Percentiles rank a stretch among this genome's conserved stretches.
These are phyloP conservation scores for western clawed frog (Xenopus tropicalis) DNA, from an alignment of 2,113 vertebrate species.

Conservation along the genomic window DNA sequence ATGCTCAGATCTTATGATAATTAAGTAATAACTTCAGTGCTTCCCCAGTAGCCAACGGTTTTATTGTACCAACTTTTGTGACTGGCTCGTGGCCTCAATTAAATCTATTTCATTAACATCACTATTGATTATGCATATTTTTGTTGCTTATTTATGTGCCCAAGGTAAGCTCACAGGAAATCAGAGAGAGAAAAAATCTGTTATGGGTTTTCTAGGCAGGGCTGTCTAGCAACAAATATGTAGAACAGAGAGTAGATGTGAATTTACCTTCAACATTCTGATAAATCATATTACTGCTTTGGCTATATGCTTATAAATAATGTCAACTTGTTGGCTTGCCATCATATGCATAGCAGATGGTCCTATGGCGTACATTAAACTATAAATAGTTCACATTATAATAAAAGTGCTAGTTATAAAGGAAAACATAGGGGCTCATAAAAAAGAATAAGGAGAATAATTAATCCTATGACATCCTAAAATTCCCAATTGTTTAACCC, in stretches of 20 bases:
- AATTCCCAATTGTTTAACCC: not conserved
- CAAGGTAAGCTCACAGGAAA: not conserved
- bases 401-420: not conserved
- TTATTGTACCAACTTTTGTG: too few relatives aligned
- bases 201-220: not conserved
- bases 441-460: not conserved
- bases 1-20: too few relatives aligned
- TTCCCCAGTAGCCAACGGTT: too few relatives aligned
- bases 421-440: too few relatives aligned
- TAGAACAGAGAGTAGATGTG: not conserved
- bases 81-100: too few relatives aligned
- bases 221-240: not conserved
- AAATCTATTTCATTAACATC: too few relatives aligned
- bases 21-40: too few relatives aligned
- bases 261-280: not conserved
- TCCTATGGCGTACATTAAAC: not conserved
- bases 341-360: slow-evolving; percentile 23
- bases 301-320: not conserved
- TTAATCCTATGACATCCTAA: not conserved
- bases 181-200: not conserved
- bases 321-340: not conserved
- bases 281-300: not conserved
- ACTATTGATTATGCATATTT: too few relatives aligned
- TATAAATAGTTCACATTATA: slow-evolving; percentile 13
- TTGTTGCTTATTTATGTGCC: not conserved